Evolutionary conservation across 1,140 invertebrate species (phyloP).

Genomic region (Pantala flavescens): DNA sequence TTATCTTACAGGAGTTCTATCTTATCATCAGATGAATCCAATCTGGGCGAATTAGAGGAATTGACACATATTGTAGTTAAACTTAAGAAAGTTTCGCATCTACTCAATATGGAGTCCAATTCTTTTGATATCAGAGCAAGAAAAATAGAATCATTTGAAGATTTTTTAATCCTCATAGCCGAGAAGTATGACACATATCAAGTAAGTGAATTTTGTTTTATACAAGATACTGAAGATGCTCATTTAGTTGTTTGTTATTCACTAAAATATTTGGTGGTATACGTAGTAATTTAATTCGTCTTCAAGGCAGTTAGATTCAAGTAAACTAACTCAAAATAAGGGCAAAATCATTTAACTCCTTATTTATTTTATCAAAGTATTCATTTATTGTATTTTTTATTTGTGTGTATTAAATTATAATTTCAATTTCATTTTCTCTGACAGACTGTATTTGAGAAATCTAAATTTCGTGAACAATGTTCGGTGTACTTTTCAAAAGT

Average conservation of each 20-base stretch:
- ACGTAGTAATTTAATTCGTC: too few species aligned
- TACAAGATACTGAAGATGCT: background rate
- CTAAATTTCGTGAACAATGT: background rate
- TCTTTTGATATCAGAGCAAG: background rate
- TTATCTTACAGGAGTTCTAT: background rate
- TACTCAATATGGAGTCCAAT: background rate
- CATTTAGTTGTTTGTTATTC: too few species aligned
- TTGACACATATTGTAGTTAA: background rate
- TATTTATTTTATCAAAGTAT: too few species aligned
- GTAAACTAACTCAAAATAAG: too few species aligned
- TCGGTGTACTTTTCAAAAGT: background rate
- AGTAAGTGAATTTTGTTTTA: background rate
- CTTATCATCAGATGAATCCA: background rate
- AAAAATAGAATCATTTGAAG: background rate
- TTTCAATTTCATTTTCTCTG: background rate
- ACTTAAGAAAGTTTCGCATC: background rate
- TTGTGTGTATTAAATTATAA: too few species aligned
- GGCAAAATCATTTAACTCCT: too few species aligned
- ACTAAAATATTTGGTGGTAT: too few species aligned
- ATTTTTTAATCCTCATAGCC: background rate
- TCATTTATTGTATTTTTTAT: too few species aligned
- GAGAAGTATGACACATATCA: background rate
- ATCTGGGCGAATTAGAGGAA: background rate
- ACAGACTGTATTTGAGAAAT: background rate
- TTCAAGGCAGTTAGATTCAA: too few species aligned